Conservation (phyloP, 2,888 invertebrate species). For the Lochmaea capreae region DNA sequence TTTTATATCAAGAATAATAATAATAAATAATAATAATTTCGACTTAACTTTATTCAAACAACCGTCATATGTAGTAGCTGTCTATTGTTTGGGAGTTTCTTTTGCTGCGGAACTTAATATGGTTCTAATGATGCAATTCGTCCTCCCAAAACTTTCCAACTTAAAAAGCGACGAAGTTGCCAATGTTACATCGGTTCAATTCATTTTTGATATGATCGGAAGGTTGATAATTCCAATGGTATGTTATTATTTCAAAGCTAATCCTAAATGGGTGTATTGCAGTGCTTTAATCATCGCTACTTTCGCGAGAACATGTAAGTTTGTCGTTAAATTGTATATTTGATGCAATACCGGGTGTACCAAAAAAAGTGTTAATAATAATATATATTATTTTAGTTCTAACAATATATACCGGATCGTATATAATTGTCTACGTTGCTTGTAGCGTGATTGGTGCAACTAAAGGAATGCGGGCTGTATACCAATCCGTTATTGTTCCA, state of each 20-base stretch:
- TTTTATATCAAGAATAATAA: conserved; percentile 51
- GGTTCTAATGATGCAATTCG: conserved; percentile 66
- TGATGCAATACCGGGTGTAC: too few species aligned
- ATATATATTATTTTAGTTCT: conserved; percentile 53
- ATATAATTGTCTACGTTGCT: conserved; percentile 50
- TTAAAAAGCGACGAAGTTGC: conserved; percentile 61
- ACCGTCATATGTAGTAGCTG: conserved; percentile 56
- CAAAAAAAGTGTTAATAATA: too few species aligned
- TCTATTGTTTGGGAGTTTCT: conserved; percentile 64
- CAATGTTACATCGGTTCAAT: conserved; percentile 62
- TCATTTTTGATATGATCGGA: conserved; percentile 62
- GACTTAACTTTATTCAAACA: conserved; percentile 61
- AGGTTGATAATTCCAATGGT: conserved; percentile 62
- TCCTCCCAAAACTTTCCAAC: conserved; percentile 61
- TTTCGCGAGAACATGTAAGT: conserved; percentile 62
- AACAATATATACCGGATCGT: conserved; percentile 50
- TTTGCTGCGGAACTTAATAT: conserved; percentile 67
- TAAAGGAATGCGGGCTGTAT: conserved; percentile 64
- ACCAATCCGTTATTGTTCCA: conserved; percentile 63
- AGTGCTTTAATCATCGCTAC: conserved; percentile 61
- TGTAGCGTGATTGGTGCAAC: conserved; percentile 59
- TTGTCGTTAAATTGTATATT: not conserved
- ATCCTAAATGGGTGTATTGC: conserved; percentile 62
- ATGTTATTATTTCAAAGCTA: conserved; percentile 57
- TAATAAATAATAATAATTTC: too few species aligned